Conservation (phyloP, 2,113 vertebrate species). For the Halichoeres trimaculatus region DNA sequence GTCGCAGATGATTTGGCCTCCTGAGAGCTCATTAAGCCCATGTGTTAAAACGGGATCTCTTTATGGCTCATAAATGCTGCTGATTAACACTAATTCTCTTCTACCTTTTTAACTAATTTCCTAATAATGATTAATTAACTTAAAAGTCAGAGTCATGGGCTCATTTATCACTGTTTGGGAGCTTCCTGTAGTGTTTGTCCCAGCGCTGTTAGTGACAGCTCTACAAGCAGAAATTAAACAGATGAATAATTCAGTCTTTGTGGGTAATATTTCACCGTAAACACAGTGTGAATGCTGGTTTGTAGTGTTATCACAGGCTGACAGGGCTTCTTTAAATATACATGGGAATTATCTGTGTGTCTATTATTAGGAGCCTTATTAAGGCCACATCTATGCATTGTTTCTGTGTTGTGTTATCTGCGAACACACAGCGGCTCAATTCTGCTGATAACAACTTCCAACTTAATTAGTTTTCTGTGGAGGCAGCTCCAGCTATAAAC, state of each 20-base stretch:
- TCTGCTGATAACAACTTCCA: slow-evolving; percentile 35
- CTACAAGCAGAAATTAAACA: slow-evolving; percentile 7
- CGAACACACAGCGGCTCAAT: not conserved
- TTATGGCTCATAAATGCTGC: not conserved
- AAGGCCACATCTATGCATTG: not conserved
- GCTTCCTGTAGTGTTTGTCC: not conserved
- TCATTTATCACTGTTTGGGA: not conserved
- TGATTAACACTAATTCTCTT: not conserved
- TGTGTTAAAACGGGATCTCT: not conserved
- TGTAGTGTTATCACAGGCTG: slow-evolving; percentile 6
- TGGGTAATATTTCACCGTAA: slow-evolving; percentile 14
- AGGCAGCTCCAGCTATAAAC: slow-evolving; percentile 35
- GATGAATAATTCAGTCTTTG: slow-evolving; percentile 32
- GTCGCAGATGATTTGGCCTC: slow-evolving; percentile 15
- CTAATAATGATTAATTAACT: not conserved
- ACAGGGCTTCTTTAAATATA: slow-evolving; percentile 40
- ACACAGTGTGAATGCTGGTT: slow-evolving; percentile 4
- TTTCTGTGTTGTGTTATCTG: slow-evolving; percentile 19
- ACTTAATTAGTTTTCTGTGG: slow-evolving; percentile 32
- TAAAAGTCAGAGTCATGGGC: not conserved
- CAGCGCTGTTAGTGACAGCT: not conserved
- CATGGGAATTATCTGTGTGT: slow-evolving; percentile 1
- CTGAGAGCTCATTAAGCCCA: slow-evolving; percentile 5
- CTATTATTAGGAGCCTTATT: slow-evolving; percentile 21
- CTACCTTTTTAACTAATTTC: not conserved